A percentile compares a stretch with the other conserved stretches of the same genome.
These are phyloP conservation scores for Phenacoccus solenopsis DNA, from an alignment of 1,140 invertebrate genomes.

Conservation along the genomic window DNA sequence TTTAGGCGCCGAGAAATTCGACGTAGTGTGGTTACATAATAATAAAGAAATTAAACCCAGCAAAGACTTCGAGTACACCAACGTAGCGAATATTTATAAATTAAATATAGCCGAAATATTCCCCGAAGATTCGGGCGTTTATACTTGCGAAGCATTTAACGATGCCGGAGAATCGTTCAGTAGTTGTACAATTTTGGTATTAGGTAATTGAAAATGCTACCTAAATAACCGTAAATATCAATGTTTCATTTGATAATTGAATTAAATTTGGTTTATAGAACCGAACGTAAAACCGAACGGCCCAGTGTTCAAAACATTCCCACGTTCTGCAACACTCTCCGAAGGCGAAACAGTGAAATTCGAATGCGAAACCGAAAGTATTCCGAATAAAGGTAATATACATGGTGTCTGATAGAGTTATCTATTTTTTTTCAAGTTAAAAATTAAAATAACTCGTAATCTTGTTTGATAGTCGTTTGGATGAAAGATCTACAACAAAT, in stretches of 20 bases:
- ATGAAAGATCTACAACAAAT: slow-evolving; percentile 80
- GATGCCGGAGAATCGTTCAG: slow-evolving; percentile 87
- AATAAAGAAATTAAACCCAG: slow-evolving; percentile 93
- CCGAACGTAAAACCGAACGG: slow-evolving; percentile 72
- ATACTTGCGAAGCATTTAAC: slow-evolving; percentile 94
- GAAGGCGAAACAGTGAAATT: slow-evolving; percentile 71
- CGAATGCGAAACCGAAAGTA: slow-evolving; percentile 60
- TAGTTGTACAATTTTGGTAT: slow-evolving; percentile 71
- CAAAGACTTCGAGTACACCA: slow-evolving; percentile 89
- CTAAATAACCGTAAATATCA: background rate
- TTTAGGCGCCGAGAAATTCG: slow-evolving; percentile 65
- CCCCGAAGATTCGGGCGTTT: slow-evolving; percentile 84
- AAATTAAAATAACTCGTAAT: background rate
- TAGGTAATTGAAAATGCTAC: slow-evolving; percentile 38
- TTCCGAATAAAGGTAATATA: slow-evolving; percentile 45
- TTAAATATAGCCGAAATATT: slow-evolving; percentile 86
- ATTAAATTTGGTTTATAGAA: slow-evolving; percentile 40
- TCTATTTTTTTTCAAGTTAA: background rate
- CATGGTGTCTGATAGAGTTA: background rate
- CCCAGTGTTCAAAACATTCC: slow-evolving; percentile 79
- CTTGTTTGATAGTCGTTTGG: slow-evolving; percentile 51
- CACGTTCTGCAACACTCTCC: slow-evolving; percentile 68
- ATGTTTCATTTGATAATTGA: background rate
- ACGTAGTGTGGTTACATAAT: slow-evolving; percentile 90
- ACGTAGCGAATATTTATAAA: slow-evolving; percentile 79